Evolutionary conservation across 2,888 invertebrate genomes (phyloP).

Genomic region (Volucella inflata): DNA sequence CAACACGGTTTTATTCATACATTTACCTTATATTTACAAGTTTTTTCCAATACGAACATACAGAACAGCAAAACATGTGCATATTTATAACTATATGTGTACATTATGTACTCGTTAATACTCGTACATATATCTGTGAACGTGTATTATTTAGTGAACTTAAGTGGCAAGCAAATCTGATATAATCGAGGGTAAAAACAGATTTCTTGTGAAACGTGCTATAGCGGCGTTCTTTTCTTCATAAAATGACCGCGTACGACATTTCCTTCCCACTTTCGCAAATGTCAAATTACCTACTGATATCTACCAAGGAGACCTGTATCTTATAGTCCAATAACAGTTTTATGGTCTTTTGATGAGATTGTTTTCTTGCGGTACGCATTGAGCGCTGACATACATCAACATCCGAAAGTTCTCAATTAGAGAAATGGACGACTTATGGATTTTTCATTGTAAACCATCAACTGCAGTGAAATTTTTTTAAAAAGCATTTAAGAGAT

Average conservation of each 20-base stretch:
- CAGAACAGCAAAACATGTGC: no score
- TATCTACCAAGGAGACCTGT: constrained; percentile 29
- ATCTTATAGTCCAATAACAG: constrained; percentile 50
- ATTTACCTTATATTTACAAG: no score
- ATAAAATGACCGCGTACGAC: constrained; percentile 12
- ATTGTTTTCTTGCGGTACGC: constrained; percentile 48
- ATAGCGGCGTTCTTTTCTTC: constrained; percentile 65
- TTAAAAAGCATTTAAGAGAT: constrained; percentile 23
- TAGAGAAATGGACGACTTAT: constrained; percentile 65
- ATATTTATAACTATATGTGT: constrained; percentile 23
- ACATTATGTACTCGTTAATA: not conserved
- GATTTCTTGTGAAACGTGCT: constrained; percentile 55
- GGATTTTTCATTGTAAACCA: constrained; percentile 32
- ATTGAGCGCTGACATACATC: constrained; percentile 60
- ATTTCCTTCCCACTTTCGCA: constrained; percentile 54
- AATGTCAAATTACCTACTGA: constrained; percentile 38
- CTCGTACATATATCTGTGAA: not conserved
- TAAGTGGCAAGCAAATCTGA: constrained; percentile 63
- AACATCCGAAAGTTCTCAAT: constrained; percentile 58
- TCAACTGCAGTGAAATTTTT: constrained; percentile 19
- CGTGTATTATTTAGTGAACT: constrained; percentile 42
- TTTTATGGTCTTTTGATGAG: constrained; percentile 71
- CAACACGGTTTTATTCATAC: no score
- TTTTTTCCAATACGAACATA: no score
- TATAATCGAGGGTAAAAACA: constrained; percentile 38